Conservation (phyloP, 2,113 vertebrate species). For the Anoura caudifer region DNA sequence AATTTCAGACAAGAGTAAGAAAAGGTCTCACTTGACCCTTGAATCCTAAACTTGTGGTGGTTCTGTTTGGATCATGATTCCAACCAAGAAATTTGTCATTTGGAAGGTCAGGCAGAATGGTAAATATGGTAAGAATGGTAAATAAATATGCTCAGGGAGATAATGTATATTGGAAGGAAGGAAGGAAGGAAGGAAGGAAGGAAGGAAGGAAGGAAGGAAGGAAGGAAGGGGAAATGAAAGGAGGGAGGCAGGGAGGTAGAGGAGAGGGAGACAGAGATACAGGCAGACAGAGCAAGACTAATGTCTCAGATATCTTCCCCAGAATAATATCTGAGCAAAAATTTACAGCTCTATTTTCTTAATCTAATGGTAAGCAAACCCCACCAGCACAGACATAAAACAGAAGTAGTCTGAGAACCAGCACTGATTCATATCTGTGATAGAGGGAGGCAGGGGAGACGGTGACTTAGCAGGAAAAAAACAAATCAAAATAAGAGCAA, state of each 20-base stretch:
- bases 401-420: conserved; percentile 37
- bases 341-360: conserved; percentile 20
- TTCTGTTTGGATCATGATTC: neutral
- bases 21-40: neutral
- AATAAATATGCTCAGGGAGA: neutral
- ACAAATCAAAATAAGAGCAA: neutral
- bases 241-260: too few species aligned
- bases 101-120: neutral
- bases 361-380: conserved; percentile 35
- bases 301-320: neutral
- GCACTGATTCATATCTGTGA: conserved; percentile 34
- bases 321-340: conserved; percentile 14
- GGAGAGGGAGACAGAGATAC: neutral
- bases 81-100: neutral
- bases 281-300: neutral
- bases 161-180: neutral
- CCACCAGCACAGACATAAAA: conserved; percentile 34
- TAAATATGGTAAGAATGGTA: neutral
- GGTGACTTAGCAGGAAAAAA: conserved; percentile 9
- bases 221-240: accelerated
- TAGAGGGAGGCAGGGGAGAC: neutral
- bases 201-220: neutral
- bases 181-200: neutral
- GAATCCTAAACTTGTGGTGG: neutral
- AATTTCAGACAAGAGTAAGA: neutral